These are phyloP conservation scores for Meriones psammophilus DNA, from an alignment of 2,797 vertebrate species.

Conservation along the genomic window DNA sequence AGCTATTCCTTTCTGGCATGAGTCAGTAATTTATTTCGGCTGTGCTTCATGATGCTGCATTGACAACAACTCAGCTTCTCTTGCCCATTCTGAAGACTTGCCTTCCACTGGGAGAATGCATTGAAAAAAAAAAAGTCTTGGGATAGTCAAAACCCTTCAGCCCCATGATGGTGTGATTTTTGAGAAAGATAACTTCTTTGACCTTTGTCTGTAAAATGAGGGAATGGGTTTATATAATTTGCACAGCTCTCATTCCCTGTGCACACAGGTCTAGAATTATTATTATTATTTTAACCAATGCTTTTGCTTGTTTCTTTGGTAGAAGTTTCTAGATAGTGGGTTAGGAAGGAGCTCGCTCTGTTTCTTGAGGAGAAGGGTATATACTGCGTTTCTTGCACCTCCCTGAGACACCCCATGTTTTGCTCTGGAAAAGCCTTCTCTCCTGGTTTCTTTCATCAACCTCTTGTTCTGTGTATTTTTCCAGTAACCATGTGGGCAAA, in stretches of 20 bases:
- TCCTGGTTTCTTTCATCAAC: neutral
- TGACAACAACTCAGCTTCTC: conserved; percentile 42
- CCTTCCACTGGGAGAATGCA: neutral
- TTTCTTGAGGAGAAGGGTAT: neutral
- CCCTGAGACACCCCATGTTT: neutral
- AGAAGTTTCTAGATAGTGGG: neutral
- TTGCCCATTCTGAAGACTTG: neutral
- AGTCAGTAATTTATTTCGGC: conserved; percentile 54
- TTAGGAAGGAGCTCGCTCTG: neutral
- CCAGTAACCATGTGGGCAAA: neutral
- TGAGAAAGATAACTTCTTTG: neutral
- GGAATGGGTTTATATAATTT: neutral
- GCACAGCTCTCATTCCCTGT: neutral
- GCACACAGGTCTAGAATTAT: neutral
- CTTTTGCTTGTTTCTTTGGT: neutral
- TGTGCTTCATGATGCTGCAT: neutral
- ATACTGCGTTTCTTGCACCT: neutral
- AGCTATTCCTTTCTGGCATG: neutral
- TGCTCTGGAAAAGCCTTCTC: neutral
- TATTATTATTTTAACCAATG: neutral
- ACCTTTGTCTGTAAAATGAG: neutral
- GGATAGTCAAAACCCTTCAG: neutral
- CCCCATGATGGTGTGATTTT: conserved; percentile 43
- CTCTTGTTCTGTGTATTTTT: neutral
- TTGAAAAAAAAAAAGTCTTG: neutral